Evolutionary conservation across 2,113 vertebrate species (phyloP), one percentile per base, ranked within the genome.

Genomic region (Typhlomys cinereus): DNA sequence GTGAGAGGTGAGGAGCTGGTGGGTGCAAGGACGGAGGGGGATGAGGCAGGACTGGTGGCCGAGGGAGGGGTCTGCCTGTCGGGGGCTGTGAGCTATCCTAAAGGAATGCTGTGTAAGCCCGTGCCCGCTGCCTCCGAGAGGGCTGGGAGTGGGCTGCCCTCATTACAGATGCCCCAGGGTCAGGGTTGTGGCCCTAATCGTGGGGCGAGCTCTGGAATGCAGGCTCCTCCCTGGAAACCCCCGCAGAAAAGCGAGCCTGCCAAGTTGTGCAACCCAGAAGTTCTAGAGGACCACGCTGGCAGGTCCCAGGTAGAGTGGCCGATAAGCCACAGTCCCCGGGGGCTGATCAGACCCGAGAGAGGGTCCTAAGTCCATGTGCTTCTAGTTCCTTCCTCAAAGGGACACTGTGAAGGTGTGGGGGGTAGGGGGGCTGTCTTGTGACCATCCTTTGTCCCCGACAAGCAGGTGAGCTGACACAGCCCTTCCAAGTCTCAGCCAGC

Each of bases 251-350:
- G 67, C 20, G 41, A 71, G 15, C 64, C n/a, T 3, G 2, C 27
- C 0, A 10, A 36, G 31, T 61, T n/a, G 46, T 69, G 20, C 46
- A 7, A n/a, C 80, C 50, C 1, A 4, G 74, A 66, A 61, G 34
- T 17, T 21, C 5, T 0, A 1, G 36, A 21, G 59, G 2, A 5
- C 13, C 14, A 18, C 4, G 0, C n/a, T 4, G 2, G 5, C 36
- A 34, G 48, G 2, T 29, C 59, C 50, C 21, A 0, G 48, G 52
- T 14, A 0, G 21, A 21, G 36, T 14, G 61, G 29, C 17, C 1
- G 52, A n/a, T n/a, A n/a, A 39, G 44, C 69, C 27, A 5, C 34
- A 2, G 4, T 23, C 50, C 46, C 9, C 8, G 41, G 9, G 3
- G 17, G n/a, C 12, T 2, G 1, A n/a, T 29, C 10, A 29, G 36